These are phyloP conservation scores for Lepisosteus osseus DNA, from an alignment of 2,113 vertebrate genomes.

Conservation along the genomic window DNA sequence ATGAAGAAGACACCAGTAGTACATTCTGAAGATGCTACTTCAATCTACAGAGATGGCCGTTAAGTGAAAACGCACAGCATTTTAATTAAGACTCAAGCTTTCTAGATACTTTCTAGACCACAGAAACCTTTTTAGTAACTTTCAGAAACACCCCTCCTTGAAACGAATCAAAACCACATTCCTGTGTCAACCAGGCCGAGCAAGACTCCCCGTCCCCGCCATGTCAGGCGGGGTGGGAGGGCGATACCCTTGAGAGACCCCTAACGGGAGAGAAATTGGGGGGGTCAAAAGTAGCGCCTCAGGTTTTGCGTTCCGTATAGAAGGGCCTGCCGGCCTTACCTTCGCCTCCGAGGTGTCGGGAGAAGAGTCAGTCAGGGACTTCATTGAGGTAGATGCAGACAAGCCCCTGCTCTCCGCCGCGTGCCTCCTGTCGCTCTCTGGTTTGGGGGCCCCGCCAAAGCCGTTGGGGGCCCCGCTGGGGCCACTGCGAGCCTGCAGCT, in stretches of 20 bases:
- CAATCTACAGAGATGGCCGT: no score
- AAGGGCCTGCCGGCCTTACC: conserved; percentile 37
- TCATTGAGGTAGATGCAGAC: conserved; percentile 70
- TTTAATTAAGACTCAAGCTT: no score
- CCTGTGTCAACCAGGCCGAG: background rate
- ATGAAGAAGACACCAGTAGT: no score
- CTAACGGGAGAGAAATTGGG: background rate
- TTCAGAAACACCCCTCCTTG: no score
- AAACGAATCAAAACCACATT: no score
- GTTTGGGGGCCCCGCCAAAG: conserved; percentile 21
- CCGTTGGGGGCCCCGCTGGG: conserved; percentile 37
- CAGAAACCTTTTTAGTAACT: no score
- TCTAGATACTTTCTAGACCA: no score
- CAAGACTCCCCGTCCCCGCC: background rate
- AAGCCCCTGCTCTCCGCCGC: conserved; percentile 55
- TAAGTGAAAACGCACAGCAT: no score
- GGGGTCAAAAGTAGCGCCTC: no score
- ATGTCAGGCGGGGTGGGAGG: background rate
- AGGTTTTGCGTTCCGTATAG: no score
- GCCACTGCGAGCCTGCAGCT: conserved; percentile 38
- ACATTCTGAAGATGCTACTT: no score
- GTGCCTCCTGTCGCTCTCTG: conserved; percentile 48
- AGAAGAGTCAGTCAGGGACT: conserved; percentile 57
- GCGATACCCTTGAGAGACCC: background rate
- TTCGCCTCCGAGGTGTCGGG: conserved; percentile 60